Base-by-base conservation (phyloP, 1,140 invertebrate species). In the Penaeus chinensis region DNA sequence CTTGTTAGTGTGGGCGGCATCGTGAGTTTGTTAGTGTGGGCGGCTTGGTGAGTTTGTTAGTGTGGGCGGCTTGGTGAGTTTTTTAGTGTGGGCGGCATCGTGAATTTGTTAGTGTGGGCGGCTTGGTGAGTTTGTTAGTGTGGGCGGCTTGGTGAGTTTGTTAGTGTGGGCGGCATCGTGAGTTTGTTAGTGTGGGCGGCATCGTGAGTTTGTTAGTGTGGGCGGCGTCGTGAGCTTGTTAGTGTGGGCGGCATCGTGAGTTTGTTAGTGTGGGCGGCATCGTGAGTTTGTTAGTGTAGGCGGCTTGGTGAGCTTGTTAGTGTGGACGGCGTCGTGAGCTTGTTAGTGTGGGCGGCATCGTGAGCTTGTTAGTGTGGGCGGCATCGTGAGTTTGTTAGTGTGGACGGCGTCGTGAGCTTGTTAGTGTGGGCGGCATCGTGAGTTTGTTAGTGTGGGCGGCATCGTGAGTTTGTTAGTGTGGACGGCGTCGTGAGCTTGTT, bases 301-400 rank as follows among this genome's bases (percentile, higher is more conserved):
- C 37, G 37, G 37, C 4, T 7, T 10, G 91, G 86, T 92, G 93
- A 89, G 77, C 2, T 10, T 22, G 24, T n/a, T n/a, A n/a, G n/a
- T n/a, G n/a, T n/a, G n/a, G n/a, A n/a, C n/a, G n/a, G n/a, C n/a
- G n/a, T n/a, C n/a, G n/a, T n/a, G n/a, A n/a, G n/a, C n/a, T n/a
- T n/a, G n/a, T n/a, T n/a, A n/a, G 18, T 4, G 37, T 42, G 37
- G 37, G 37, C 37, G 37, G 37, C 4, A 0, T 10, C 91, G 86
- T 92, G 93, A 89, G 77, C 2, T 10, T 22, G 24, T n/a, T n/a
- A n/a, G n/a, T n/a, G n/a, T n/a, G n/a, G n/a, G n/a, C n/a, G n/a
- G n/a, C n/a, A n/a, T n/a, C n/a, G n/a, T n/a, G n/a, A n/a, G n/a
- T n/a, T n/a, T n/a, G n/a, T n/a, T n/a, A n/a, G 18, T 4, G 37